Percentiles rank a stretch among this genome's conserved stretches.
These are phyloP conservation scores for Ectropis grisescens DNA, from an alignment of 1,140 invertebrate genomes.

Conservation along the genomic window DNA sequence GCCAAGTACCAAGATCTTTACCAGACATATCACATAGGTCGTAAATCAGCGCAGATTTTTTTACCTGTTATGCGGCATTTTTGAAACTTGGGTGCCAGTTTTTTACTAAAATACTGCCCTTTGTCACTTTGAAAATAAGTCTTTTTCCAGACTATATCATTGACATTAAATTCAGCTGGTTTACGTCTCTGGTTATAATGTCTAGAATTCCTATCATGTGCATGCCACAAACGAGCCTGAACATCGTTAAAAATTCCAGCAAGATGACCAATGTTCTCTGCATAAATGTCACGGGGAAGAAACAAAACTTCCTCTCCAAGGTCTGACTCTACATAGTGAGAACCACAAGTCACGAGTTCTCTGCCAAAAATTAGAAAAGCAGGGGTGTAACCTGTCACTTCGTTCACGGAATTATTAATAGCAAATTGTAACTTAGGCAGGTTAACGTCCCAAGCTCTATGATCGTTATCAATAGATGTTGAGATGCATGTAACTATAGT, in stretches of 20 bases:
- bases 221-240: conserved; percentile 4
- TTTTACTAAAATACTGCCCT: conserved; percentile 5
- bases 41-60: conserved; percentile 9
- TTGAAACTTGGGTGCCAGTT: conserved; percentile 8
- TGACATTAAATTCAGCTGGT: conserved; percentile 9
- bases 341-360: conserved; percentile 8
- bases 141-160: conserved; percentile 8
- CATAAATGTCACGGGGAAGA: conserved; percentile 8
- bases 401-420: conserved; percentile 9
- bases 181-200: conserved; percentile 9
- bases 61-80: conserved; percentile 9
- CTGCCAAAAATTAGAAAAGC: conserved; percentile 12
- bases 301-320: conserved; percentile 4
- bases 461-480: conserved; percentile 6
- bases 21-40: conserved; percentile 9
- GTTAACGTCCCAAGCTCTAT: conserved; percentile 7
- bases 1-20: conserved; percentile 6
- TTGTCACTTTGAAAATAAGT: conserved; percentile 8
- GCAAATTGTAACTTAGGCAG: conserved; percentile 8
- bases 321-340: conserved; percentile 9
- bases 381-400: conserved; percentile 8
- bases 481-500: conserved; percentile 12
- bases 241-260: conserved; percentile 10
- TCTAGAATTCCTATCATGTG: conserved; percentile 5
- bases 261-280: conserved; percentile 9